Base-by-base conservation (phyloP, 2,113 vertebrate species). In the Spea multiplicata region DNA sequence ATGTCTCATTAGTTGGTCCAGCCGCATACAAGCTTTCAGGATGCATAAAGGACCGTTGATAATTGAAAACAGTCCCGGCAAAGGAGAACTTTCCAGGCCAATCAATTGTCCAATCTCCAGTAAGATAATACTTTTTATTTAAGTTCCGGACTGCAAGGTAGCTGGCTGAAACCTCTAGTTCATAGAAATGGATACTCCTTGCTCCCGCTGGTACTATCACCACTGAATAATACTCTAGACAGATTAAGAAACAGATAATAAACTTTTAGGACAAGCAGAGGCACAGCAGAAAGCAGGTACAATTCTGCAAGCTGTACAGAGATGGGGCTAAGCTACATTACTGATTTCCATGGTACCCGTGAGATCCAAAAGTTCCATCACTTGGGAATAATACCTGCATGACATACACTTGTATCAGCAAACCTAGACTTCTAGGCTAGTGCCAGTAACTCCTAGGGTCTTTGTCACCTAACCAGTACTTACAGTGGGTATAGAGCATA, bases 61-160 rank as follows among this genome's bases (percentile, higher is more conserved):
- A 99, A 84, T 94, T 88, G 44, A 99, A 99, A 0, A 91, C 87
- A 0, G 96, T 93, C 49, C 97, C 97, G 0, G 93, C 96, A 2
- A 99, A 95, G 45, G 86, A 85, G 85, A 98, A 96, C 87, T 94
- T 94, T 6, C 97, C 96, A 0, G 97, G 97, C 97, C 97, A 99
- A 89, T 98, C 95, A 47, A 98, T 94, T 0, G 92, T 98, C 97
- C 97, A 98, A 81, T 94, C 93, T 1, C 94, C 95, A 0, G 95
- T 99, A 78, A 99, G 91, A 83, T 96, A 95, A 86, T 98, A 97
- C 83, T 89, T 95, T 48, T 82, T 91, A 45, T 89, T 88, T 48
- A 95, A 87, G 80, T 90, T 95, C 69, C 95, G 92, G 46, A 94
- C 93, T 0, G 97, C 97, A 47, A 99, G 91, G 84, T 98, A 98